These are phyloP conservation scores for Montipora cactus DNA, from an alignment of 64 coral and sea anemone species.

Conservation along the genomic window DNA sequence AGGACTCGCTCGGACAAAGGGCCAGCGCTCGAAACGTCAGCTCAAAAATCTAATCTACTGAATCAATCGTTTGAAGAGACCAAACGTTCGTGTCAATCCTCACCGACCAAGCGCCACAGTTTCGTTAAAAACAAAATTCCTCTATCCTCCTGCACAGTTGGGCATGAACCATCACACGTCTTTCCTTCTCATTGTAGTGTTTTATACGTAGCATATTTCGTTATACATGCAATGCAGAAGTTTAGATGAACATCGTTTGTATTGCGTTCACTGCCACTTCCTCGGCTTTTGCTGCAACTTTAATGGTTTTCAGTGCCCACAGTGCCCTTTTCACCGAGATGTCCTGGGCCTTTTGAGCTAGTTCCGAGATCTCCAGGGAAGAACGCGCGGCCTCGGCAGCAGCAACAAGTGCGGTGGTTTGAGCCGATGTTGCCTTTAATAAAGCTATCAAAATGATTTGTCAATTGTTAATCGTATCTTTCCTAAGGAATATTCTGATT, in stretches of 20 bases:
- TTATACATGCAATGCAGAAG: not conserved
- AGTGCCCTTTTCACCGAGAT: conserved; percentile 86
- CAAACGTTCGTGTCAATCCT: too few species aligned
- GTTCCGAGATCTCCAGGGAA: conserved; percentile 81
- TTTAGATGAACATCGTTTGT: conserved; percentile 89
- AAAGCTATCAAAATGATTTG: conserved; percentile 36
- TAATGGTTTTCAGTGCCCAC: conserved; percentile 84
- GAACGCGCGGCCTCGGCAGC: conserved; percentile 92
- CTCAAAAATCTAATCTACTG: too few species aligned
- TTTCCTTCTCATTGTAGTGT: too few species aligned
- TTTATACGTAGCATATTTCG: too few species aligned
- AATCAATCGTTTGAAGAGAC: too few species aligned
- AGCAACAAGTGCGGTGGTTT: conserved; percentile 93
- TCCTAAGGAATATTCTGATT: too few species aligned
- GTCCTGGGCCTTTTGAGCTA: conserved; percentile 90
- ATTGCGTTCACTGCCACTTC: conserved; percentile 95
- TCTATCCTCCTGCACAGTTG: too few species aligned
- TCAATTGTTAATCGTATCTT: not conserved
- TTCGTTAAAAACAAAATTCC: too few species aligned
- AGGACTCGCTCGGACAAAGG: too few species aligned
- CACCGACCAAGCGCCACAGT: too few species aligned
- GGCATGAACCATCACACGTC: too few species aligned
- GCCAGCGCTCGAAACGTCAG: too few species aligned
- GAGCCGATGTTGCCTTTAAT: conserved; percentile 90
- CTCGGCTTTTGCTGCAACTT: conserved; percentile 88